Evolutionary conservation across 2,797 vertebrate genomes (phyloP).

Genomic region (Rhinatrema bivittatum): DNA sequence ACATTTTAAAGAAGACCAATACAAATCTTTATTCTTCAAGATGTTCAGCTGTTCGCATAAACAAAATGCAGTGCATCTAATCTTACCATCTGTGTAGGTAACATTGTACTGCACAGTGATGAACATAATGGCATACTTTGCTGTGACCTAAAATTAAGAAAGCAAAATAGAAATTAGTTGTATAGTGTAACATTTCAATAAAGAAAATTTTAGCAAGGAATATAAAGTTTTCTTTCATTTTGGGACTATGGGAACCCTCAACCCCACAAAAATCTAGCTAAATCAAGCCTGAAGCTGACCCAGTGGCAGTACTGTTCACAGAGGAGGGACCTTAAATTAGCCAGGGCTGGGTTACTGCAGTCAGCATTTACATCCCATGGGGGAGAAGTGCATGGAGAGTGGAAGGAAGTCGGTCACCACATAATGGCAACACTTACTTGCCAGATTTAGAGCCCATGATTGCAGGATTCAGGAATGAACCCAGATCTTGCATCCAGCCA

Average conservation of each 20-base stretch:
- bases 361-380: fast-evolving
- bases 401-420: no score
- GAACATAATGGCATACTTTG: constrained; percentile 70
- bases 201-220: no score
- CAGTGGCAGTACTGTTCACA: not conserved
- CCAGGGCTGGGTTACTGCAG: not conserved
- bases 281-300: not conserved
- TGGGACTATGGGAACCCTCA: not conserved
- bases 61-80: not conserved
- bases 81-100: constrained; percentile 62
- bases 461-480: no score
- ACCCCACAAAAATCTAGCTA: not conserved
- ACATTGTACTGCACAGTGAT: constrained; percentile 78
- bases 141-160: constrained; percentile 54
- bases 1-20: no score
- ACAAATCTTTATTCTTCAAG: no score
- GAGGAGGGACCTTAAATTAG: not conserved
- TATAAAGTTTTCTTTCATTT: no score
- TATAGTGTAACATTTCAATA: no score
- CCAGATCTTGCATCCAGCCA: no score
- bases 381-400: not conserved
- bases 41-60: no score
- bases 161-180: not conserved
- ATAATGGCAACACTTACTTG: no score
- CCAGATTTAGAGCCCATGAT: no score